Base-by-base conservation (phyloP, 1,140 invertebrate species). In the Coenobita brevimanus region DNA sequence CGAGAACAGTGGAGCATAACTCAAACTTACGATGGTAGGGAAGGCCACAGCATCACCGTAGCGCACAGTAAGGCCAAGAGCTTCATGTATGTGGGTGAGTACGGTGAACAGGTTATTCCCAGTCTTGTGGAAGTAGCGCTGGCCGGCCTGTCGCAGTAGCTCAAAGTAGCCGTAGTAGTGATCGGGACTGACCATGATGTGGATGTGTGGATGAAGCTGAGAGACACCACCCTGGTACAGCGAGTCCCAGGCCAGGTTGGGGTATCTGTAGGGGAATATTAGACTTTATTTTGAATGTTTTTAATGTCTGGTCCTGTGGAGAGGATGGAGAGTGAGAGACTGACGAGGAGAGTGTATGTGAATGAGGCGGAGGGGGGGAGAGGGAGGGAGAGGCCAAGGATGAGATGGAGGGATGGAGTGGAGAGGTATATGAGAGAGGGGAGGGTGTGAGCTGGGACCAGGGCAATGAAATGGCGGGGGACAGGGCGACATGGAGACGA, bases 181-280 rank as follows among this genome's bases (percentile, higher is more conserved):
- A 38, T 91, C 82, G 41, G 90, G 87, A 71, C 91, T 92, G 27
- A 94, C 60, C 46, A 93, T 91, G 0, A 92, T 93, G 90, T 94
- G 94, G 41, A 94, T 41, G 91, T 94, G 94, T n/a, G 93, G 93
- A 91, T 94, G 94, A 27, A 94, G 90, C 91, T 94, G 93, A 91
- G 93, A 93, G 27, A 93, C 93, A 24, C 93, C 93, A 50, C 92
- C 93, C 89, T 93, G 92, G 24, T 93, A 93, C 57, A 94, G 84
- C 6, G 92, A 90, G 89, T 94, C 94, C 93, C 93, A 94, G 6
- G 93, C 90, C 15, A 94, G 41, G 30, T 92, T 90, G 15, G 93
- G 93, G 86, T 85, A 87, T 15, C 88, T 84, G 69, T 30, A 54
- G 41, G 17, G 24, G 67, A n/a, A n/a, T n/a, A n/a, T n/a, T n/a